phyloP scores from a whole-genome alignment of 2,797 vertebrate species.

The Peromyscus melanophrys region DNA sequence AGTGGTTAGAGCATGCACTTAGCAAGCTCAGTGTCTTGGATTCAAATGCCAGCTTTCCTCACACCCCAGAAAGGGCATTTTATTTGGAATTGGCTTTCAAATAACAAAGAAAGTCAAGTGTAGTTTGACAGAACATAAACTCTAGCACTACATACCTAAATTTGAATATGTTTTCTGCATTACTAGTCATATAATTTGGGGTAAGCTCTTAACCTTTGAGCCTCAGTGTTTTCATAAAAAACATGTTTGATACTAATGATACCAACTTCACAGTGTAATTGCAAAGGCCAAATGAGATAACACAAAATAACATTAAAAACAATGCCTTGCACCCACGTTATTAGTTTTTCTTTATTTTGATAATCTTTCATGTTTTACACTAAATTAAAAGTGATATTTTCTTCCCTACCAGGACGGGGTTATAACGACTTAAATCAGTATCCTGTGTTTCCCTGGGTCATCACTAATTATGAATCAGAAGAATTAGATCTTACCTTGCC shows the following conservation, averaged over 20 bases:
- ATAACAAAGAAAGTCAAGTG: not conserved
- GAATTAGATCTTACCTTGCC: slow-evolving; percentile 98
- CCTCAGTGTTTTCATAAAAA: not conserved
- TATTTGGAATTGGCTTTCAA: slow-evolving; percentile 19
- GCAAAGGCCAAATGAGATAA: slow-evolving; percentile 1
- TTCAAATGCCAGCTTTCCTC: not conserved
- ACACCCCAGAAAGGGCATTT: not conserved
- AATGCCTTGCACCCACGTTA: not conserved
- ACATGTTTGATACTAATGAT: not conserved
- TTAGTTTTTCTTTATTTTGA: slow-evolving; percentile 41
- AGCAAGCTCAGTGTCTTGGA: too few species aligned
- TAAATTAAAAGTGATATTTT: slow-evolving; percentile 19
- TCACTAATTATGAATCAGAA: slow-evolving; percentile 98
- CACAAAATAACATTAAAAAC: not conserved
- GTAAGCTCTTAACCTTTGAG: not conserved
- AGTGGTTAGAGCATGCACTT: not conserved
- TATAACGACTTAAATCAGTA: slow-evolving; percentile 99
- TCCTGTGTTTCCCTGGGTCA: slow-evolving; percentile 99
- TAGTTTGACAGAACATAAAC: slow-evolving; percentile 48
- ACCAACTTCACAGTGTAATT: not conserved
- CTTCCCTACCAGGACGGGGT: slow-evolving; percentile 92
- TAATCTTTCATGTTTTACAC: slow-evolving; percentile 66
- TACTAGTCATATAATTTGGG: not conserved
- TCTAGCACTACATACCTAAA: not conserved
- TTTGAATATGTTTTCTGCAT: not conserved